phyloP scores from a whole-genome alignment of 2,888 invertebrate species.

The Lepidocyrtoides sp. region DNA sequence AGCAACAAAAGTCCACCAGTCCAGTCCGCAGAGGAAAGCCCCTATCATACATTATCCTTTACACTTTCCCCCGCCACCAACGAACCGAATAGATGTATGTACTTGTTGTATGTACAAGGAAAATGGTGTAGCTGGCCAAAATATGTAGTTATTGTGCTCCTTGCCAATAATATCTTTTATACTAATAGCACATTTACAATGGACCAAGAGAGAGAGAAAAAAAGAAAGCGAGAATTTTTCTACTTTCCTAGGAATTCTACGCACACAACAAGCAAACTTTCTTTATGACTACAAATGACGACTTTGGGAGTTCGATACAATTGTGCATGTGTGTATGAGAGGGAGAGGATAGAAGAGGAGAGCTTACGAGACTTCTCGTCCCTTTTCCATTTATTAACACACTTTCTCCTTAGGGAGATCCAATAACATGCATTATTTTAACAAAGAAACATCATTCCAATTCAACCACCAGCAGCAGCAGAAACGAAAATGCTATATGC shows the following conservation, averaged over 20 bases:
- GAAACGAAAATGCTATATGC: not conserved
- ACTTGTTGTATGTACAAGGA: not conserved
- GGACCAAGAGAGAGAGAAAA: not conserved
- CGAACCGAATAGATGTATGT: not conserved
- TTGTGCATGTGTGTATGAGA: not conserved
- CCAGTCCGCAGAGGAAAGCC: constrained; percentile 11
- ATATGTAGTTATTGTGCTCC: not conserved
- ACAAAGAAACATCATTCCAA: constrained; percentile 37
- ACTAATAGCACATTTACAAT: constrained; percentile 22
- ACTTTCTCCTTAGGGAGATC: constrained; percentile 62
- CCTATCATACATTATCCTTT: constrained; percentile 43
- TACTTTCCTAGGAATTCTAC: constrained; percentile 1
- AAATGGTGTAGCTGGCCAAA: not conserved
- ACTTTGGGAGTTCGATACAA: constrained; percentile 62
- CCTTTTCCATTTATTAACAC: constrained; percentile 71
- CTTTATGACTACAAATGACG: constrained; percentile 76
- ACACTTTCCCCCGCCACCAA: not conserved
- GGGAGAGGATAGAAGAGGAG: not conserved
- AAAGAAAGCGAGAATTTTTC: constrained; percentile 13
- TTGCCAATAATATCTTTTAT: constrained; percentile 42
- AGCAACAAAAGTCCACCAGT: too few relatives aligned
- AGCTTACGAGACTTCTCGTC: constrained; percentile 31
- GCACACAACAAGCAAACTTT: constrained; percentile 49
- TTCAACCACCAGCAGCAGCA: not conserved
- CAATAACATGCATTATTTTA: constrained; percentile 71